Base-by-base conservation (phyloP, 2,888 invertebrate species). In the Dynastes maya region DNA sequence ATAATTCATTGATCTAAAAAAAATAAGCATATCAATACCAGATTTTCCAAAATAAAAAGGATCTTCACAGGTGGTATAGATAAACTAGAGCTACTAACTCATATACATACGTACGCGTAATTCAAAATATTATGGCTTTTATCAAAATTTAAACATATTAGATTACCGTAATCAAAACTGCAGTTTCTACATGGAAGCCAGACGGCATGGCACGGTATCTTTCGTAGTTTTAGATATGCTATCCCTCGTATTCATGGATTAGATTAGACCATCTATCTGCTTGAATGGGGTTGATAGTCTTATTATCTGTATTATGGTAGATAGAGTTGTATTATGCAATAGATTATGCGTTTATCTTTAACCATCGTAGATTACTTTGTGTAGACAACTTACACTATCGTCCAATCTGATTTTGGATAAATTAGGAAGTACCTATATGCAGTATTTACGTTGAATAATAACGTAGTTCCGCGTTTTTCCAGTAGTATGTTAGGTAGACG, bases 271-370 rank as follows among this genome's bases (percentile, higher is more conserved):
- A 58, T 61, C 45, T 77, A 77, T 77, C 77, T 77, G 67, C 45
- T 22, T 71, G 63, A 51, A 51, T 71, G 77, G 77, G 77, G 77
- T 77, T 77, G 77, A 77, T 77, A 63, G 51, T 67, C 76, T 67
- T 67, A 76, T 27, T 76, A 76, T 76, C 76, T 67, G 45, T 67
- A 11, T 11, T 45, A 8, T 45, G 45, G 45, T 49, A 67, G 70
- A 77, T 77, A 71, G 70, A 22, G 51, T 11, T n/a, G 16, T 40
- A 22, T 70, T 61, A 77, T 77, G 77, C 63, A 70, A 77, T 49
- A 77, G 77, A 77, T 77, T 77, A 58, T 37, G 49, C 32, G 77
- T 71, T 77, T 77, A 77, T 77, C 77, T 61, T 61, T 3, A 8
- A 27, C 51, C 71, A 71, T 71, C 45, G 63, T 68, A 40, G 37